Evolutionary conservation across 2,797 vertebrate genomes (phyloP).

Genomic region (Oreochromis grahami): DNA sequence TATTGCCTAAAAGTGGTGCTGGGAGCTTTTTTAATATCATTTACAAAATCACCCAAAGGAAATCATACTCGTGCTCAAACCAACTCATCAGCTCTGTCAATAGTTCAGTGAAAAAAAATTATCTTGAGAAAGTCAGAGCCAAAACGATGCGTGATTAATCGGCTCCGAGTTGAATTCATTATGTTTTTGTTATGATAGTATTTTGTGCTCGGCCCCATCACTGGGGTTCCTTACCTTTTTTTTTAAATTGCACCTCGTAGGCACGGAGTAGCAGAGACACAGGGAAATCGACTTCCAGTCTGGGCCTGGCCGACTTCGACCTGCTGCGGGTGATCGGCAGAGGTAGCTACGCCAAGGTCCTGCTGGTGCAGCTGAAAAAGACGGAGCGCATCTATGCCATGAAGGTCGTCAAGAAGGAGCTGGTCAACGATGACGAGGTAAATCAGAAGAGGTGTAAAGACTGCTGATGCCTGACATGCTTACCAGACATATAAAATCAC

Average conservation of each 20-base stretch:
- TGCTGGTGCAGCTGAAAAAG: slow-evolving; percentile 94
- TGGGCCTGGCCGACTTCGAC: slow-evolving; percentile 94
- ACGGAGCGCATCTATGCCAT: slow-evolving; percentile 98
- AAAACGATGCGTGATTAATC: neutral
- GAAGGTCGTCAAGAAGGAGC: slow-evolving; percentile 99
- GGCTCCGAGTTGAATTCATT: neutral
- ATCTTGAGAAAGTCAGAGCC: neutral
- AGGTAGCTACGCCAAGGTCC: slow-evolving; percentile 97
- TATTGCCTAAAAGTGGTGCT: neutral
- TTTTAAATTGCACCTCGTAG: slow-evolving; percentile 50
- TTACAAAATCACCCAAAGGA: slow-evolving; percentile 39
- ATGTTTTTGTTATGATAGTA: neutral
- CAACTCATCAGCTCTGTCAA: neutral
- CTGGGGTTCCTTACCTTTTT: neutral
- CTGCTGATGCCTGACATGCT: too few species aligned
- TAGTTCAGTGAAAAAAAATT: neutral
- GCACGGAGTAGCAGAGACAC: slow-evolving; percentile 89
- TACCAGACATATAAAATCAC: neutral
- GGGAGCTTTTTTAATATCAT: slow-evolving; percentile 9
- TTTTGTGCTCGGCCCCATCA: neutral
- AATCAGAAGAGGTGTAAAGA: neutral
- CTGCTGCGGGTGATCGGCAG: slow-evolving; percentile 93
- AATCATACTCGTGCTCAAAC: slow-evolving; percentile 20
- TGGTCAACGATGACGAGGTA: slow-evolving; percentile 98
- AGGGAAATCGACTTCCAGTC: slow-evolving; percentile 90